These are phyloP conservation scores for Halichoerus grypus DNA, from an alignment of 2,113 vertebrate species.

Conservation along the genomic window DNA sequence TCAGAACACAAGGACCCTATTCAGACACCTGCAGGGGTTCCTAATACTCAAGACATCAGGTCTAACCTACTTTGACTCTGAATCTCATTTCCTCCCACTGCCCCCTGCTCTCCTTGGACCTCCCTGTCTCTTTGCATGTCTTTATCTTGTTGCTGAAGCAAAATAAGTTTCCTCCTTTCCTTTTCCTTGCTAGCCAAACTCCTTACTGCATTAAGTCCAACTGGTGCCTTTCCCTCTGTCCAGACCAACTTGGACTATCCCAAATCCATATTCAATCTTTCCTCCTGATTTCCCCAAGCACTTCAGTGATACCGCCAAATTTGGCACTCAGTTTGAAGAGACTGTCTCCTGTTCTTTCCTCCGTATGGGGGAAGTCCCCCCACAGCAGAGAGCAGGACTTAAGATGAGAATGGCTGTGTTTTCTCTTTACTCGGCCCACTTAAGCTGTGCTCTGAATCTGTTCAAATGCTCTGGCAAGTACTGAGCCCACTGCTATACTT, in stretches of 20 bases:
- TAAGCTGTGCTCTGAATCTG: neutral
- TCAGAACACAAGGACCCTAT: too few species aligned
- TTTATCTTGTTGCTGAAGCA: conserved; percentile 17
- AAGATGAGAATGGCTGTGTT: neutral
- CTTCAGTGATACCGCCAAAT: neutral
- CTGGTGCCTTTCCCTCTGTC: neutral
- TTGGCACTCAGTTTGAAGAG: neutral
- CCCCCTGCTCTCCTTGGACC: neutral
- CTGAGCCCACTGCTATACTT: neutral
- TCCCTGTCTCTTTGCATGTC: neutral
- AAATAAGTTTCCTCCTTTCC: neutral
- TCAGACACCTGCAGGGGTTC: neutral
- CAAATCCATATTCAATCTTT: neutral
- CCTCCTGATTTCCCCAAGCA: neutral
- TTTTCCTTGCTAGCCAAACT: conserved; percentile 15
- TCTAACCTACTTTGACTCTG: neutral
- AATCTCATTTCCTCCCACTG: neutral
- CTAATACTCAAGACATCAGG: neutral
- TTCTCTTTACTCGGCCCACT: neutral
- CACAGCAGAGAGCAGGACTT: neutral
- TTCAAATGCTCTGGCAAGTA: neutral
- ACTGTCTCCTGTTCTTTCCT: neutral
- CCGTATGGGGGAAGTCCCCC: neutral
- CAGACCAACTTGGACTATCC: neutral
- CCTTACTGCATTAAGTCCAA: neutral